A percentile compares a stretch with the other conserved stretches of the same genome.
phyloP scores from a whole-genome alignment of 2,113 vertebrate species.

The Rynchops niger region DNA sequence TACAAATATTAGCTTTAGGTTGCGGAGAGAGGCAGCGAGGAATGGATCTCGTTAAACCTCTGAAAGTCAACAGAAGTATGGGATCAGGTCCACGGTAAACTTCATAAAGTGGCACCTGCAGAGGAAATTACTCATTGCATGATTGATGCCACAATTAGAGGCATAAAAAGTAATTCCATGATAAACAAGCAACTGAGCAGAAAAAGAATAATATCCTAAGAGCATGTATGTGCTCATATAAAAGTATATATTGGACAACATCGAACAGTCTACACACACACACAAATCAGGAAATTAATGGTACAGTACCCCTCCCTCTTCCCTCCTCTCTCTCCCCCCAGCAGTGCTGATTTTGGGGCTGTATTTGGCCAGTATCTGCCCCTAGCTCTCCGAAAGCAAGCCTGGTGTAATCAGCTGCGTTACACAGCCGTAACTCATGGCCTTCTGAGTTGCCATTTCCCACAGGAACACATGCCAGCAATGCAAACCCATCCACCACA shows the following conservation, averaged over 20 bases:
- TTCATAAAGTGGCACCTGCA: slow-evolving; percentile 35
- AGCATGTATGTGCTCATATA: not conserved
- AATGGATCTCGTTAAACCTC: not conserved
- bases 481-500: not conserved
- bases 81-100: slow-evolving; percentile 47
- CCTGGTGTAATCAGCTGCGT: not conserved
- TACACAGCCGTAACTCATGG: not conserved
- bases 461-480: not conserved
- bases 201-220: not conserved
- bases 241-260: not conserved
- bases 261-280: not conserved
- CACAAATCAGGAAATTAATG: not conserved
- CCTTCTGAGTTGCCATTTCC: not conserved
- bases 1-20: not conserved
- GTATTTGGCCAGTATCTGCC: not conserved
- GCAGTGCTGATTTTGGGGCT: not conserved
- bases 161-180: slow-evolving; percentile 44
- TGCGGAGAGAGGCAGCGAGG: not conserved
- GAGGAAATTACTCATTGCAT: slow-evolving; percentile 50
- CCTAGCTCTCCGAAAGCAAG: not conserved
- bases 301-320: not conserved
- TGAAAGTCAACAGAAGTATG: slow-evolving; percentile 43
- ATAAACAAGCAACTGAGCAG: slow-evolving; percentile 3
- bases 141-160: slow-evolving; percentile 55
- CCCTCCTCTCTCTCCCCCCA: accelerated